Evolutionary conservation across 2,888 invertebrate species (phyloP).

Genomic region (Tachina lurida): DNA sequence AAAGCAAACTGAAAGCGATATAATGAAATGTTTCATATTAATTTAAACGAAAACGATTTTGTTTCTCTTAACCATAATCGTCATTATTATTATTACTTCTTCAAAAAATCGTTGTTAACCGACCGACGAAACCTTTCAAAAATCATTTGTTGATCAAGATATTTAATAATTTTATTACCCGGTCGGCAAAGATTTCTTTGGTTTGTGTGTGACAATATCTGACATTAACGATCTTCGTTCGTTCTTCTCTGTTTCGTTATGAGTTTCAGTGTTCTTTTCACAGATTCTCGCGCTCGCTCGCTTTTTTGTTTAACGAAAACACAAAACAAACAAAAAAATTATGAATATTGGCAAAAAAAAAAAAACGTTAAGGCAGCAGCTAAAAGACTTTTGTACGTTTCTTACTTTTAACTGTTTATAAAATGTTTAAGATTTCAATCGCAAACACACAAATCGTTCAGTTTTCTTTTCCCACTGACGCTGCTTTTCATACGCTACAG

Average conservation of each 20-base stretch:
- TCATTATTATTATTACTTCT: conserved; percentile 41
- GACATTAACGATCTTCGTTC: conserved; percentile 65
- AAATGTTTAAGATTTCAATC: conserved; percentile 73
- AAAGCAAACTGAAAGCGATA: conserved; percentile 32
- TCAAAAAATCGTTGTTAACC: conserved; percentile 46
- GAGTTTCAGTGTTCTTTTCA: conserved; percentile 6
- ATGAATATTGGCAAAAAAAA: conserved; percentile 73
- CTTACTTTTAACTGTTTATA: conserved; percentile 62
- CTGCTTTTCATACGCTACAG: conserved; percentile 8
- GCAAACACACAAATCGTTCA: conserved; percentile 74
- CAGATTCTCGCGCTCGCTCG: conserved; percentile 5
- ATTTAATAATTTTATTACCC: conserved; percentile 73
- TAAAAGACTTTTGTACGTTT: conserved; percentile 25
- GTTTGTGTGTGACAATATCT: conserved; percentile 70
- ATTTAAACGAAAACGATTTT: conserved; percentile 44
- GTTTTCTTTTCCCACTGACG: conserved; percentile 49
- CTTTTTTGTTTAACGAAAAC: conserved; percentile 39
- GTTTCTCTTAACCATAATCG: conserved; percentile 1
- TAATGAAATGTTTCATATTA: conserved; percentile 57
- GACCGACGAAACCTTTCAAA: conserved; percentile 62
- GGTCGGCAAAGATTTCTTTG: conserved; percentile 61
- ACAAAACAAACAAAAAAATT: conserved; percentile 44
- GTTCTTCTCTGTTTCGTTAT: conserved; percentile 14
- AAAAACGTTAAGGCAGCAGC: conserved; percentile 55
- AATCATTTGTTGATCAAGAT: conserved; percentile 72